Conservation (phyloP, 2,113 vertebrate species). For the Lycaon pictus region DNA sequence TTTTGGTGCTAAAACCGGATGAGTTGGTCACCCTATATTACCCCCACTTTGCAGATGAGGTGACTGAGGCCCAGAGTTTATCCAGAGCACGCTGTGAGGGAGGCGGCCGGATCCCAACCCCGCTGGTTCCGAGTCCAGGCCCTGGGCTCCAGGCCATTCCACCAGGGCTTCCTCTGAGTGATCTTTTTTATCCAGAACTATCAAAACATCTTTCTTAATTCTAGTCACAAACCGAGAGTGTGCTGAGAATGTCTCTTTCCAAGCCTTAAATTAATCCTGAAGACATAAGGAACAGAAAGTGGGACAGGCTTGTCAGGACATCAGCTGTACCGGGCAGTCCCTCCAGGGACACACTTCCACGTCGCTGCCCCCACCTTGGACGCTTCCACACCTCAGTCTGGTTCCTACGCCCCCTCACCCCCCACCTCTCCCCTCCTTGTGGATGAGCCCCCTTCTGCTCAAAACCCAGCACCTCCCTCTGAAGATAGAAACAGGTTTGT, state of each 20-base stretch:
- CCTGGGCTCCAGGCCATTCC: neutral
- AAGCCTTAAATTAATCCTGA: neutral
- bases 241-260: neutral
- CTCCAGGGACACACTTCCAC: fast-evolving
- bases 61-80: neutral
- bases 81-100: neutral
- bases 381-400: neutral
- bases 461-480: neutral
- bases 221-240: neutral
- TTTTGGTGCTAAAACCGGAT: too few species aligned
- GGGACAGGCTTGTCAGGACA: fast-evolving
- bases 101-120: neutral
- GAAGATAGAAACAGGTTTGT: neutral
- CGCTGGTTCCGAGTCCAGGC: neutral
- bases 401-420: fast-evolving
- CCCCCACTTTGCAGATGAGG: neutral
- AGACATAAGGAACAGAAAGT: neutral
- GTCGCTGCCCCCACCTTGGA: fast-evolving
- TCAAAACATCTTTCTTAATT: neutral
- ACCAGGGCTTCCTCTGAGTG: neutral
- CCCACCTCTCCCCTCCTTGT: fast-evolving
- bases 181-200: too few species aligned
- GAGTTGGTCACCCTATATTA: neutral
- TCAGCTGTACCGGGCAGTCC: fast-evolving
- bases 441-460: fast-evolving